phyloP scores from a whole-genome alignment of 1,140 invertebrate species.

The Maconellicoccus hirsutus region DNA sequence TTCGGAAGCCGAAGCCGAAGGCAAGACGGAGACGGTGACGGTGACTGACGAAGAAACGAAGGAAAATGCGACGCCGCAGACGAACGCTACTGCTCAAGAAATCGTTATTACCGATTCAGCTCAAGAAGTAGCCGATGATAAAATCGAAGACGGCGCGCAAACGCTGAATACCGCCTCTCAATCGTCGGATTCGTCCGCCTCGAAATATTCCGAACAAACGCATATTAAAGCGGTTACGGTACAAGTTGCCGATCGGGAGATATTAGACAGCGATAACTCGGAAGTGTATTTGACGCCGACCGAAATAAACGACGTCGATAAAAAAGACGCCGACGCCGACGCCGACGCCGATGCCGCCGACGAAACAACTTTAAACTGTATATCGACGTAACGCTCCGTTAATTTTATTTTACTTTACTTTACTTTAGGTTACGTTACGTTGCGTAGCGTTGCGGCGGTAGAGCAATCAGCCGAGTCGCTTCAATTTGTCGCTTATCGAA shows the following conservation, averaged over 20 bases:
- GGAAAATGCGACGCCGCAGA: no score
- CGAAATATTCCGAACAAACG: background rate
- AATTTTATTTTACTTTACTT: no score
- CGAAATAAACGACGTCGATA: slow-evolving; percentile 37
- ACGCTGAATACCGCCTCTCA: background rate
- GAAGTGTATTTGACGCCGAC: slow-evolving; percentile 48
- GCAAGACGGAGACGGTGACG: no score
- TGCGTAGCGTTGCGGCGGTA: no score
- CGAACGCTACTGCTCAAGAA: background rate
- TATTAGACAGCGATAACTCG: slow-evolving; percentile 43
- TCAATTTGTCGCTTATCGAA: no score
- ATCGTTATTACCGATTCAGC: background rate
- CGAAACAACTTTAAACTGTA: no score
- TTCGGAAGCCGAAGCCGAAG: no score
- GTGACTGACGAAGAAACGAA: no score
- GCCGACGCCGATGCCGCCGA: no score
- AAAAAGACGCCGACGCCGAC: slow-evolving; percentile 26
- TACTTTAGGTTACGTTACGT: no score
- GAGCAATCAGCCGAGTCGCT: no score
- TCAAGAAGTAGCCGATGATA: background rate
- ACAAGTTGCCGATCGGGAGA: slow-evolving; percentile 33
- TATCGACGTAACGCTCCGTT: no score
- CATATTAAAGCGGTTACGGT: slow-evolving; percentile 27
- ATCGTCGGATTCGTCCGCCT: background rate
- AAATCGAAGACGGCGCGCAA: background rate